Evolutionary conservation across 2,113 vertebrate species (phyloP), one percentile per base, ranked within the genome.

Genomic region (Oncorhynchus clarkii): DNA sequence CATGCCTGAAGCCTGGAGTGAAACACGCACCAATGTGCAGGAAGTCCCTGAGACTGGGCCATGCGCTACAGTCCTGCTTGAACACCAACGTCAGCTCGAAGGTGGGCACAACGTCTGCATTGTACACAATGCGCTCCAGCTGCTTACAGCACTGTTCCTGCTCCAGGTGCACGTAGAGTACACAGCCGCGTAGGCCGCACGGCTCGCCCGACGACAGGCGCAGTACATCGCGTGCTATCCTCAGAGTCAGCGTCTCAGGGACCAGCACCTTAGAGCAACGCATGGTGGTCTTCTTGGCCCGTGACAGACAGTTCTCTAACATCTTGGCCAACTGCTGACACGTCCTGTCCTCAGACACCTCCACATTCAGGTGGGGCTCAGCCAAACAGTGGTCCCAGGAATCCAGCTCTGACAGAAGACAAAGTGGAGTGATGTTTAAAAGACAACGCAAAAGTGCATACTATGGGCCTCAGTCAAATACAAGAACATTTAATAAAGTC

Each of bases 51-150:
- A 97, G 89, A 81, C 95, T 93, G 29, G 93, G 90, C 95, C 95
- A 95, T 0, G 92, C 92, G 1, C 90, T 88, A 73, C 86, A 87
- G 13, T 96, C 95, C 88, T 96, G 95, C 87, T 95, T 97, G 81
- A 97, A 94, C 72, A 96, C 94, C 3, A 97, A 92, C 0, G 94
- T 96, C 73, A 96, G 88, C 86, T 97, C 95, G 45, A 96, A 97
- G 0, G 95, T 96, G 72, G 96, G 95, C 79, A 95, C 94, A 71
- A 96, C 92, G 0, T 89, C 90, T 68, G 94, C 80, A 1, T 96
- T 95, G 39, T 90, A 96, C 31, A 91, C 88, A 2, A 97, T 91
- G 72, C 90, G 89, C 81, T 95, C 95, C 75, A 97, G 89, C 77
- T 90, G 93, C 87, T 92, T 93, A 88, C 93, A 95, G 75, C 91